Conservation (phyloP, 2,888 invertebrate genomes). For the Cheilosia scutellata region DNA sequence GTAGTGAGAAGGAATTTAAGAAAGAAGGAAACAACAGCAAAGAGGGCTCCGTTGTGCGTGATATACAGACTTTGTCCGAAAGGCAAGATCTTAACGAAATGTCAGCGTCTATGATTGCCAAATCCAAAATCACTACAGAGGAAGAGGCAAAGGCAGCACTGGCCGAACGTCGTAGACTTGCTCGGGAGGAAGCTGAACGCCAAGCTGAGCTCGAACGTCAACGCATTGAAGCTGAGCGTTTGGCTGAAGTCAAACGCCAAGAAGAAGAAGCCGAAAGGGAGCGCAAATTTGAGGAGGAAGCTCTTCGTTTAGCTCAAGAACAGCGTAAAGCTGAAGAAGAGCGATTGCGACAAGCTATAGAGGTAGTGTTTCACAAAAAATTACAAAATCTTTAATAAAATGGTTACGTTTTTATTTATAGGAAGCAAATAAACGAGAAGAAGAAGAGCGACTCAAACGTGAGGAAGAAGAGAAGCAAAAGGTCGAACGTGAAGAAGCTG, state of each 20-base stretch:
- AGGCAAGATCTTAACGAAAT: constrained; percentile 80
- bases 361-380: constrained; percentile 84
- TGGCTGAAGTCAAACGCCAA: constrained; percentile 89
- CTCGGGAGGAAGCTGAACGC: constrained; percentile 95
- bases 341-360: constrained; percentile 92
- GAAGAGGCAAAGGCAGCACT: constrained; percentile 97
- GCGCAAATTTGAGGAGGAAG: constrained; percentile 91
- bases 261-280: constrained; percentile 93
- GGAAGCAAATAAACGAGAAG: constrained; percentile 90
- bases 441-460: constrained; percentile 90
- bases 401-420: constrained; percentile 80
- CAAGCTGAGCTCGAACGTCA: constrained; percentile 94
- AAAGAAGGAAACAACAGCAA: constrained; percentile 81
- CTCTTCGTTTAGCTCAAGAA: constrained; percentile 90
- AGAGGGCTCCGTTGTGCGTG: constrained; percentile 81
- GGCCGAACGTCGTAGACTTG: constrained; percentile 94
- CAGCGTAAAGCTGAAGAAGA: constrained; percentile 94
- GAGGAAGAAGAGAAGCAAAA: constrained; percentile 88
- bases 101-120: constrained; percentile 88
- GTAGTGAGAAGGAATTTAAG: constrained; percentile 80
- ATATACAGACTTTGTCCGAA: constrained; percentile 78
- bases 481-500: constrained; percentile 90
- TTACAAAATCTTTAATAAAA: neutral
- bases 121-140: constrained; percentile 92
- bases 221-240: constrained; percentile 89